Evolutionary conservation across 64 coral and sea anemone genomes (phyloP), one percentile per base, ranked within the genome.

Genomic region (Montipora efflorescens): DNA sequence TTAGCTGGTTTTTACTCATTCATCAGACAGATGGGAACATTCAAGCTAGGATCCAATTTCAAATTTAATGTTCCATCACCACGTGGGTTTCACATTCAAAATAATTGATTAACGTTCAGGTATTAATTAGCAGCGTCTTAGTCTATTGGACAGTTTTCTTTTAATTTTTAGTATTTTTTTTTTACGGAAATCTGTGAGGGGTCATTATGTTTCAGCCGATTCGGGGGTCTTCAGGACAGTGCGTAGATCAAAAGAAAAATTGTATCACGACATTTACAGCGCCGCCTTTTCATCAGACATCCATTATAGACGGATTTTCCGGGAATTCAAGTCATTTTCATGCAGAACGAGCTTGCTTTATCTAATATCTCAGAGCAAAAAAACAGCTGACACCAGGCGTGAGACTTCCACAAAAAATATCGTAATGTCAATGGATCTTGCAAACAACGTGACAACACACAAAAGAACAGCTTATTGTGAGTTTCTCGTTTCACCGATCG

Each of bases 401-500:
- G 53, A 62, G 12, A 36, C 20, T 51, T 11, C 21, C 53, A 82
- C 5, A 71, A 71, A 85, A 86, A 72, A 16, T 4, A 2, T 50
- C 46, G 45, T 49, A 19, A 49, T n/a, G 16, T 78, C 15, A 14
- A 78, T 13, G 16, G 18, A 70, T 15, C 64, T 5, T 44, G 47
- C 36, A 19, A 50, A 19, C 16, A 49, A 44, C n/a, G 49, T 85
- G 20, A 72, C 36, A 86, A 64, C 82, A 51, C 46, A 2, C 82
- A 86, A 86, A 86, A 86, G 82, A 86, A 86, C 82, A 86, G 66
- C 82, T 49, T 86, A 78, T 49, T 46, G 47, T 8, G 48, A 21
- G 18, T 64, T 71, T 49, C 82, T 86, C 64, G 66, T 71, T 47
- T 70, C 50, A 86, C 82, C 7, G n/a, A 86, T 66, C 7, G 19